Percentiles rank a stretch among this genome's conserved stretches.
phyloP scores from a whole-genome alignment of 1,140 invertebrate genomes.

The Wasmannia auropunctata region DNA sequence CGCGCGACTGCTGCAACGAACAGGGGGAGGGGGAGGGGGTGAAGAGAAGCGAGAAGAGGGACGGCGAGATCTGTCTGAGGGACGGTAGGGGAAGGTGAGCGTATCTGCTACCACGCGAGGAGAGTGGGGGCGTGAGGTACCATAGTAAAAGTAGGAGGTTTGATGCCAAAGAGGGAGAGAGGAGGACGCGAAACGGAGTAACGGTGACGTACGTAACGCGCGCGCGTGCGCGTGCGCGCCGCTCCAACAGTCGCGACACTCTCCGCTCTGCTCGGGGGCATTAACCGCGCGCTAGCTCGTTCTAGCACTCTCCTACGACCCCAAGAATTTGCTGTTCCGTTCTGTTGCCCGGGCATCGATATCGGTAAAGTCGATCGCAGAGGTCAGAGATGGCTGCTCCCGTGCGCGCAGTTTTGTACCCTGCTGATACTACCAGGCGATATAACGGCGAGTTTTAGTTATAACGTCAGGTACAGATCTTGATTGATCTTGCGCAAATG shows the following conservation, averaged over 20 bases:
- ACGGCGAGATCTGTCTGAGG: slow-evolving; percentile 40
- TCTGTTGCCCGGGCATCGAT: slow-evolving; percentile 61
- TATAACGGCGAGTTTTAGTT: neutral
- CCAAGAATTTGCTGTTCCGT: slow-evolving; percentile 80
- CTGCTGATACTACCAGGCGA: neutral
- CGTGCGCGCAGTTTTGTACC: slow-evolving; percentile 61
- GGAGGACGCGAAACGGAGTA: slow-evolving; percentile 81
- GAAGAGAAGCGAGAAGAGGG: slow-evolving; percentile 32
- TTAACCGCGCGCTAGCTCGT: slow-evolving; percentile 80
- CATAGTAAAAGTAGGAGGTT: slow-evolving; percentile 51
- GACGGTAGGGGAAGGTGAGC: slow-evolving; percentile 65
- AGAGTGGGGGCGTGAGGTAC: slow-evolving; percentile 42
- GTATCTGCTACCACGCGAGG: slow-evolving; percentile 63
- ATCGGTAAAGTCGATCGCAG: slow-evolving; percentile 63
- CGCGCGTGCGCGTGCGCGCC: slow-evolving; percentile 77
- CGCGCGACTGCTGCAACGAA: slow-evolving; percentile 69
- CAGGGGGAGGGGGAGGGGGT: slow-evolving; percentile 35
- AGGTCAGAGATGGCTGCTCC: slow-evolving; percentile 62
- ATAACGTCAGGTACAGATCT: neutral
- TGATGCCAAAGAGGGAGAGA: slow-evolving; percentile 62
- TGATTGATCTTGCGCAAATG: neutral
- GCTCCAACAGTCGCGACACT: slow-evolving; percentile 66
- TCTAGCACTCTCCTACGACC: slow-evolving; percentile 71
- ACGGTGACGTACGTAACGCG: slow-evolving; percentile 84
- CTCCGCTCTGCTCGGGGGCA: slow-evolving; percentile 78